A percentile compares a stretch with the other conserved stretches of the same genome.
These are phyloP conservation scores for Congeria kusceri DNA, from an alignment of 2,888 invertebrate species.

Conservation along the genomic window DNA sequence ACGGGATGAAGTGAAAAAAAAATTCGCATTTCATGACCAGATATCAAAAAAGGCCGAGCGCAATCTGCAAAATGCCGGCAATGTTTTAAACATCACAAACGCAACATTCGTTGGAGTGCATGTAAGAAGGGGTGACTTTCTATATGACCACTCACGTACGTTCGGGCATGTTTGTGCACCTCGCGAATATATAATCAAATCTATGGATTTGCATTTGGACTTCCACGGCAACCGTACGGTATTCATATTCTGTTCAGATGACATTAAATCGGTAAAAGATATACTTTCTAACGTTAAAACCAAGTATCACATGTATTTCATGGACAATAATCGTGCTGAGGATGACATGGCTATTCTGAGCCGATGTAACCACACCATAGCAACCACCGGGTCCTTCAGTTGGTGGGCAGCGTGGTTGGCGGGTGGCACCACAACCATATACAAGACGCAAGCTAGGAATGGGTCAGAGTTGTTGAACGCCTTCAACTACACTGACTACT, in stretches of 20 bases:
- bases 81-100: neutral
- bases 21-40: neutral
- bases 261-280: neutral
- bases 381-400: neutral
- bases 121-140: neutral
- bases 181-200: neutral
- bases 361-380: neutral
- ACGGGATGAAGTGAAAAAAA: neutral
- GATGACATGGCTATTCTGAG: neutral
- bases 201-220: neutral
- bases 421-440: neutral
- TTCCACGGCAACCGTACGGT: neutral
- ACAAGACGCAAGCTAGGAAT: no score
- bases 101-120: neutral
- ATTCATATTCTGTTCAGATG: neutral
- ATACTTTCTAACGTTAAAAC: neutral
- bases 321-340: neutral
- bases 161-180: neutral
- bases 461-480: no score
- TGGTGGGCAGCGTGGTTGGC: slow-evolving; percentile 2
- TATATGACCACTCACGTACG: neutral
- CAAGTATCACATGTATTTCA: neutral
- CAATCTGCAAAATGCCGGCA: neutral
- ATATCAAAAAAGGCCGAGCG: neutral
- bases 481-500: no score